Evolutionary conservation across 35 echinoderm and acorn worm genomes (phyloP), one percentile per base, ranked within the genome.

Genomic region (Strongylocentrotus purpuratus): DNA sequence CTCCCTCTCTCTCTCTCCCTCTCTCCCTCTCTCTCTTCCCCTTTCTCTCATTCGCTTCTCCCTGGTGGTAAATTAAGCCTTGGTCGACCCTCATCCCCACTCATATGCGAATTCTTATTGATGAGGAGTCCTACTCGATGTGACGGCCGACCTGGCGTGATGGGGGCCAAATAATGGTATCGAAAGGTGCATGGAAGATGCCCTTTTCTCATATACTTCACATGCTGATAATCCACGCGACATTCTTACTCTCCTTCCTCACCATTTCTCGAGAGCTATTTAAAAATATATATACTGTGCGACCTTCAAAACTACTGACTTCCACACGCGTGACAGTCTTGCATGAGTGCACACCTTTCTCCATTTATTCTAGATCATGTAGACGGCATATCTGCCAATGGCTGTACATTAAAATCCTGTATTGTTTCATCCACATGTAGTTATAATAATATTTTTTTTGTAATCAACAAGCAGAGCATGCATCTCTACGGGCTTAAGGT

Each of bases 101-200:
- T 78, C 65, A 78, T 78, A 78, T 18, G 65, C 18, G 65, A 78
- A 78, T 78, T 78, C 65, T 78, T 78, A 78, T 78, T 78, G 65
- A 78, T 78, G 65, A 78, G 20, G 25, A 78, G 18, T 78, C 65
- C 15, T 28, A 78, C 65, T 78, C 65, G 65, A 78, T 28, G 65
- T 78, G 65, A 78, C 65, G 65, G 65, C 7, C 20, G 65, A 78
- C 15, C 65, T n/a, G 65, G 65, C 65, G 20, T 22, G 65, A 28
- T 28, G 65, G 65, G 61, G 65, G 65, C 65, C 65, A 78, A 78
- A n/a, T n/a, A 8, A n/a, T n/a, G 65, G 4, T 18, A 78, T 78
- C 5, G 50, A 55, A 78, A 28, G 65, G 65, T 9, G 52, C 11
- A 59, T 78, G 65, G 65, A 78, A 78, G 65, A 78, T 78, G 22